phyloP scores from a whole-genome alignment of 2,797 vertebrate genomes.

The Melanitta fusca region DNA sequence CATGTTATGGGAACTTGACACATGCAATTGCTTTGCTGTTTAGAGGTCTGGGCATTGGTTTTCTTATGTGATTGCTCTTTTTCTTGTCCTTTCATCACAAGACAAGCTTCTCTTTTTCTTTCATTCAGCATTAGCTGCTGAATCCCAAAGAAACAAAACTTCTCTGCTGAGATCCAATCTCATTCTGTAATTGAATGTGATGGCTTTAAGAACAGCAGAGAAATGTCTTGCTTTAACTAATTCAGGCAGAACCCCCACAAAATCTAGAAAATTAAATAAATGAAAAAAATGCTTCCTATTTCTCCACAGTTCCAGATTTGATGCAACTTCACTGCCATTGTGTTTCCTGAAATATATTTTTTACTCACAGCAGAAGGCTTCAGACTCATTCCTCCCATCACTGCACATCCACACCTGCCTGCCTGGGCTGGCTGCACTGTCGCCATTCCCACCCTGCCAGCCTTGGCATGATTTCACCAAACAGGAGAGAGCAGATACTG shows the following conservation, averaged over 20 bases:
- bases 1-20: not conserved
- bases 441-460: fast-evolving
- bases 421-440: not conserved
- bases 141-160: constrained; percentile 1
- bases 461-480: not conserved
- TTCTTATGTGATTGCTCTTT: constrained; percentile 32
- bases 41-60: not conserved
- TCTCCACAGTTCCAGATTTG: not conserved
- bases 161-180: not conserved
- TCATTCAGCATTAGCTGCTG: not conserved
- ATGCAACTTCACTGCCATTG: not conserved
- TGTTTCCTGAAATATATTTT: not conserved
- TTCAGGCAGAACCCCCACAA: not conserved
- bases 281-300: not conserved
- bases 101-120: not conserved
- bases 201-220: not conserved
- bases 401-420: not conserved
- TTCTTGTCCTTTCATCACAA: constrained; percentile 1
- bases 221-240: not conserved
- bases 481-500: not conserved
- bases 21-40: constrained; percentile 31
- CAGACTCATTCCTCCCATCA: not conserved
- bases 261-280: not conserved
- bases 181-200: not conserved
- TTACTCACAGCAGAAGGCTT: not conserved